Evolutionary conservation across 2,113 vertebrate species (phyloP).

Genomic region (Felis chaus): DNA sequence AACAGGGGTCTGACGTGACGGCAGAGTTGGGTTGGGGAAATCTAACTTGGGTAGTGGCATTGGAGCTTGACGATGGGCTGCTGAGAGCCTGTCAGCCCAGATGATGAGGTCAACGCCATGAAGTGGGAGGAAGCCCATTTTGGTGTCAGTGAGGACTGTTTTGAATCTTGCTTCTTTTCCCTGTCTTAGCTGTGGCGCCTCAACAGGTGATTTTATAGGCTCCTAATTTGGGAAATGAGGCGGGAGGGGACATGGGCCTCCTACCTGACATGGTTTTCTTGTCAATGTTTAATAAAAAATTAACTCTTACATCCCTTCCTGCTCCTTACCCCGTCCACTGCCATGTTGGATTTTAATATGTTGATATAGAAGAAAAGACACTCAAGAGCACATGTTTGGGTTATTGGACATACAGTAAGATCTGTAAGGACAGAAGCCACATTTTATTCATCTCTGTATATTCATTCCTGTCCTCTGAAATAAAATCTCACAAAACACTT

Average conservation of each 20-base stretch:
- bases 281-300: background rate
- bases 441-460: background rate
- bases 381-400: background rate
- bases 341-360: background rate
- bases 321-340: background rate
- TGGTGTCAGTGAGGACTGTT: background rate
- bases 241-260: background rate
- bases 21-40: background rate
- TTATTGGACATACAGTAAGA: background rate
- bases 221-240: background rate
- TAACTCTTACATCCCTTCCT: background rate
- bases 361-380: background rate
- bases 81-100: background rate
- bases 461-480: background rate
- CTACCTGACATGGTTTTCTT: background rate
- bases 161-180: background rate
- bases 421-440: background rate
- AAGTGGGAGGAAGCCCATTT: background rate
- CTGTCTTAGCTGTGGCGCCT: background rate
- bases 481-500: background rate
- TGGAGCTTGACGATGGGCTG: background rate
- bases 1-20: background rate
- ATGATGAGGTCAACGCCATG: background rate
- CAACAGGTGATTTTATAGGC: background rate
- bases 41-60: accelerated